Evolutionary conservation across 2,797 vertebrate genomes (phyloP).

Genomic region (Serranus cabrilla): DNA sequence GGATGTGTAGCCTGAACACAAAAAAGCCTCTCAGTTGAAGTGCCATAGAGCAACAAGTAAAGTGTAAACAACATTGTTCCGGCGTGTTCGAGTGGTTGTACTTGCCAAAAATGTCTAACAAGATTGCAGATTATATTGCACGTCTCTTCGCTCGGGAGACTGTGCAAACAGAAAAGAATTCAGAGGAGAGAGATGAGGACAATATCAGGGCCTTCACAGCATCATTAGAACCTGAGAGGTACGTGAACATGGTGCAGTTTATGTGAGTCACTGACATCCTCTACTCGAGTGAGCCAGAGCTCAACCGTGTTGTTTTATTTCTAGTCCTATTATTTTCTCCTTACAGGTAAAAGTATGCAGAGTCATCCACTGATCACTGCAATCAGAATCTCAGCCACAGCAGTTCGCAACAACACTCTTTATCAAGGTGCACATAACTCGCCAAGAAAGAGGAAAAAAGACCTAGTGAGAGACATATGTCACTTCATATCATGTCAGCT

Average conservation of each 20-base stretch:
- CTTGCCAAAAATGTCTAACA: conserved; percentile 41
- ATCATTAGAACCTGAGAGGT: background rate
- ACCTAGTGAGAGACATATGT: background rate
- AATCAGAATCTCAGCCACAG: background rate
- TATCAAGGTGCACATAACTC: background rate
- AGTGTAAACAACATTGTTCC: conserved; percentile 50
- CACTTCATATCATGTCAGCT: background rate
- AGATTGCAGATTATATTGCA: conserved; percentile 33
- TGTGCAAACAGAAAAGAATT: conserved; percentile 18
- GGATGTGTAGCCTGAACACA: conserved; percentile 21
- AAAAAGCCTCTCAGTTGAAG: conserved; percentile 16
- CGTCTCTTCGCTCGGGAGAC: conserved; percentile 17
- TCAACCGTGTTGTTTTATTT: background rate
- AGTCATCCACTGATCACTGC: background rate
- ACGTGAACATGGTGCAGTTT: conserved; percentile 21
- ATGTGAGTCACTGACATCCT: conserved; percentile 2
- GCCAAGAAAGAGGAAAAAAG: background rate
- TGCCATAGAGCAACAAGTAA: conserved; percentile 48
- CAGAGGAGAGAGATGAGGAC: conserved; percentile 25
- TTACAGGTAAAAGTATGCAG: background rate
- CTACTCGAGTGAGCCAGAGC: background rate
- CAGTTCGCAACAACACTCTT: background rate
- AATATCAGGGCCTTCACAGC: conserved; percentile 23
- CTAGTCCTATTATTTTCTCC: background rate
- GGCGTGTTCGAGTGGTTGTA: conserved; percentile 18